Evolutionary conservation across 2,797 vertebrate species (phyloP), one percentile per base, ranked within the genome.

Genomic region (Spizella passerina): DNA sequence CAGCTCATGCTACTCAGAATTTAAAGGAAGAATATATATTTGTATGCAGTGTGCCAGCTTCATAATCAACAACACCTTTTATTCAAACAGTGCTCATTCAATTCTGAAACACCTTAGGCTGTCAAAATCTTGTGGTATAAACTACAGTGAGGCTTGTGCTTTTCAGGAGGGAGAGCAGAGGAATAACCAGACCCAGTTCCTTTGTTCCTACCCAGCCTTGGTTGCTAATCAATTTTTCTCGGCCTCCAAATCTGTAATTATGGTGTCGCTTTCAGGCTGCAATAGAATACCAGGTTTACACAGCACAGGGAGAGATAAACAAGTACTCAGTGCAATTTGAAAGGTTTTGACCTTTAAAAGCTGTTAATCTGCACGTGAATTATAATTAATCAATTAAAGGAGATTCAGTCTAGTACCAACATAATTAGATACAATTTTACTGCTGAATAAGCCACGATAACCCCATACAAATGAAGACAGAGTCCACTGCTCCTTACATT

Each of bases 301-400:
- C 50, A 95, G 96, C 86, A 95, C 50, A 93, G 78, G 86, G 60
- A 96, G 96, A 94, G 90, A 96, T 90, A 97, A 96, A 97, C 96
- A 92, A 95, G 86, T 89, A 94, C 90, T 96, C 80, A 70, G 53
- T 88, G 88, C 84, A 95, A 95, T 93, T 97, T 89, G 94, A 96
- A 96, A 96, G 96, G 88, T 88, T 93, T 91, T 97, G 97, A 97
- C 95, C 94, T 97, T 91, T 94, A 95, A 89, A 96, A 96, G 94
- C 96, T 97, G 95, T 96, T 96, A 96, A 96, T 95, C 92, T 96
- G 49, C 82, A 94, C 18, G 78, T 89, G 95, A 94, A 96, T 96
- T 96, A 97, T 96, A 94, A 96, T 96, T 97, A 96, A 97, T 96
- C 96, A 97, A 97, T 97, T 97, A 96, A 97, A 96, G 95, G 90